Evolutionary conservation across 2,113 vertebrate genomes (phyloP).

Genomic region (Malurus cyaneus): DNA sequence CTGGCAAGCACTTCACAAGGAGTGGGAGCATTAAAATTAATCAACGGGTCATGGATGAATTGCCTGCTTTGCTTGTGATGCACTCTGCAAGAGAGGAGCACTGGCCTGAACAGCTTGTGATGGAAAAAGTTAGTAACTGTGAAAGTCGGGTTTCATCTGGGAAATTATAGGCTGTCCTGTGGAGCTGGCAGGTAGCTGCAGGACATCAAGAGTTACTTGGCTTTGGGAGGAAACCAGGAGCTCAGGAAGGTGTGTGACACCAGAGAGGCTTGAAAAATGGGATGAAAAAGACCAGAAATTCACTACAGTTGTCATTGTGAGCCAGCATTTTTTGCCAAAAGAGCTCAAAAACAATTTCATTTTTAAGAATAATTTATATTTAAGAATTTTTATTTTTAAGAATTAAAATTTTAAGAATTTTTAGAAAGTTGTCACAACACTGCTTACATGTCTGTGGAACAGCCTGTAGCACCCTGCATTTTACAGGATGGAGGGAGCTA

Average conservation of each 20-base stretch:
- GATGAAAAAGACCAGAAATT: background rate
- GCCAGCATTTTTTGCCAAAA: background rate
- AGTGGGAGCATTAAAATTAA: background rate
- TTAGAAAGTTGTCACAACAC: background rate
- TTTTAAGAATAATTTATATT: background rate
- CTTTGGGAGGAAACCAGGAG: background rate
- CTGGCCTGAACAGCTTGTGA: background rate
- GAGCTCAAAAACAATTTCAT: background rate
- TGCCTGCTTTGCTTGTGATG: background rate
- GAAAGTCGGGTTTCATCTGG: background rate
- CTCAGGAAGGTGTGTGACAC: background rate
- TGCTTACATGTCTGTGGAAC: rapidly evolving
- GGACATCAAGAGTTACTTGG: background rate
- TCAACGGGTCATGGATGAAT: background rate
- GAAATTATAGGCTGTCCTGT: background rate
- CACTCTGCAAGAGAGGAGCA: background rate
- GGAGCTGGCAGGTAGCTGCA: background rate
- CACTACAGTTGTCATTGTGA: background rate
- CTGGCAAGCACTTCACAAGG: background rate
- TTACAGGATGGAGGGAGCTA: background rate
- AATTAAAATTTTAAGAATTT: too few species aligned
- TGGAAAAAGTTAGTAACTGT: background rate
- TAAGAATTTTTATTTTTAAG: too few species aligned
- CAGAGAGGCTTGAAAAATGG: background rate
- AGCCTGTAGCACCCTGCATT: background rate